Conservation (phyloP, 2,797 vertebrate genomes). For the Ceyx erithaca region DNA sequence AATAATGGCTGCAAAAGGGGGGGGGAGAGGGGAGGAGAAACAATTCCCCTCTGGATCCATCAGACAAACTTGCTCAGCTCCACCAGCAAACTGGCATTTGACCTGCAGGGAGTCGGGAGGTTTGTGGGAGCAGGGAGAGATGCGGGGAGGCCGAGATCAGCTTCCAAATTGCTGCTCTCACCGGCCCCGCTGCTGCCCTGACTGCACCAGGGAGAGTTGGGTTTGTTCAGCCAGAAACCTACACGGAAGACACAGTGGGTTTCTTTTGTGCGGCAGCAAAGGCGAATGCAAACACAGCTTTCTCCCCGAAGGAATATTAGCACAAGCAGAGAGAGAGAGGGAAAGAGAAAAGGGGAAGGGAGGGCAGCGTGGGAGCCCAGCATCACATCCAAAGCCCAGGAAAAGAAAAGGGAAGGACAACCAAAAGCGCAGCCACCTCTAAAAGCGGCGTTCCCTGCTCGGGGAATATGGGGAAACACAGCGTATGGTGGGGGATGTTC, state of each 20-base stretch:
- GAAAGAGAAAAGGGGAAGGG: slow-evolving; percentile 5
- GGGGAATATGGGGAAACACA: background rate
- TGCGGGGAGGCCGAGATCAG: background rate
- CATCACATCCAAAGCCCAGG: background rate
- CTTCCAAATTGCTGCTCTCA: background rate
- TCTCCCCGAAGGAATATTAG: slow-evolving; percentile 46
- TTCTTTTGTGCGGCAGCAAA: slow-evolving; percentile 49
- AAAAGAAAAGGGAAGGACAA: background rate
- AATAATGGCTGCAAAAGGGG: background rate
- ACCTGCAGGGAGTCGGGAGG: background rate
- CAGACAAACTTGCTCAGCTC: background rate
- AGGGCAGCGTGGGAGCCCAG: background rate
- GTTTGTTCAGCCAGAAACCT: slow-evolving; percentile 73
- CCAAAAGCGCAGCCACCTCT: background rate
- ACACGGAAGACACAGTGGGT: slow-evolving; percentile 64
- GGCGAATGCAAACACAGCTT: slow-evolving; percentile 49
- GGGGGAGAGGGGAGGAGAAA: fast-evolving
- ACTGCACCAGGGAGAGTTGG: slow-evolving; percentile 9
- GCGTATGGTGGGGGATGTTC: background rate
- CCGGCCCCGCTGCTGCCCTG: background rate
- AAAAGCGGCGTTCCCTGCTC: background rate
- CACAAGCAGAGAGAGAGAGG: background rate
- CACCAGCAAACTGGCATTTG: background rate
- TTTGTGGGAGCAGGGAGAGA: background rate
- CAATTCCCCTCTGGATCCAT: background rate